Percentiles rank a stretch among this genome's conserved stretches.
Evolutionary conservation across 1,140 invertebrate genomes (phyloP).

Genomic region (Meteorus sp.): DNA sequence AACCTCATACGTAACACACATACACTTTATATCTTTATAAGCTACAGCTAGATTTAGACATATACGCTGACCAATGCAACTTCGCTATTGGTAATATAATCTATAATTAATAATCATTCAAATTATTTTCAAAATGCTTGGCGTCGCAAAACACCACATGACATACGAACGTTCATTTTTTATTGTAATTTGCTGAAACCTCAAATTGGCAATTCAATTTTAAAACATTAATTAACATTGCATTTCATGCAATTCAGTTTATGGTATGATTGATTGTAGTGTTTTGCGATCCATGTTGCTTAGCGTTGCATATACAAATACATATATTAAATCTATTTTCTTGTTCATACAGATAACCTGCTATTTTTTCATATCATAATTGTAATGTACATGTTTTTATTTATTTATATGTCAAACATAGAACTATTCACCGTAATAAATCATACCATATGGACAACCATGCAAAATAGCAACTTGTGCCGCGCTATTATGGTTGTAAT

Average conservation of each 20-base stretch:
- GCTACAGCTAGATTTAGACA: conserved; percentile 59
- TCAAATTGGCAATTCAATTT: not conserved
- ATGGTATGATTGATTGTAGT: conserved; percentile 21
- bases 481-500: not conserved
- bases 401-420: conserved; percentile 34
- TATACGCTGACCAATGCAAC: conserved; percentile 57
- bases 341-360: conserved; percentile 42
- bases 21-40: conserved; percentile 49
- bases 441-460: conserved; percentile 44
- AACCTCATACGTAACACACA: conserved; percentile 41
- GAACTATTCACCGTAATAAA: conserved; percentile 35
- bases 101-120: conserved; percentile 7
- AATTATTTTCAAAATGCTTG: conserved; percentile 10
- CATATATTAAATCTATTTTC: conserved; percentile 41
- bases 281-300: conserved; percentile 26
- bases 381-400: conserved; percentile 23
- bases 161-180: not conserved
- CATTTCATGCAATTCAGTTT: too few species aligned
- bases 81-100: conserved; percentile 51
- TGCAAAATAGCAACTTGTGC: conserved; percentile 32
- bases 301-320: conserved; percentile 27
- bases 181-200: not conserved
- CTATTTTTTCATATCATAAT: conserved; percentile 21
- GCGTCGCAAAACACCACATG: conserved; percentile 22
- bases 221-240: not conserved